These are phyloP conservation scores for Larimichthys polyactis DNA, from an alignment of 2,113 vertebrate genomes.

Conservation along the genomic window DNA sequence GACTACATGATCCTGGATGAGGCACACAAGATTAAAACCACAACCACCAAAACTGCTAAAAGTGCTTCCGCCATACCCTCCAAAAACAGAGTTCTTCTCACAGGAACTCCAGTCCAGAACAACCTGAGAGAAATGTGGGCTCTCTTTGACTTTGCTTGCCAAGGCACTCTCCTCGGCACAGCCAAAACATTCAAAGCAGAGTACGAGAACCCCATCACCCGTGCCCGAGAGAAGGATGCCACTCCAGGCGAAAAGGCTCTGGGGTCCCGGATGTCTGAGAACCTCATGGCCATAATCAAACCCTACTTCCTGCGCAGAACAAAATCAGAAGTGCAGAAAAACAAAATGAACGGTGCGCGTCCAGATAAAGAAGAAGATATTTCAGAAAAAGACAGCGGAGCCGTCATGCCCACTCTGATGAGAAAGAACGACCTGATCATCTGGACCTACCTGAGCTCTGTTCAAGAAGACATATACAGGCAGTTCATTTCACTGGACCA, in stretches of 20 bases:
- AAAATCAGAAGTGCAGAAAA: slow-evolving; percentile 90
- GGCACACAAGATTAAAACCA: slow-evolving; percentile 95
- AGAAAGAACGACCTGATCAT: slow-evolving; percentile 97
- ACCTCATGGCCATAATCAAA: slow-evolving; percentile 91
- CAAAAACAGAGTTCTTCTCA: slow-evolving; percentile 90
- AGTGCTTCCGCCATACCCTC: slow-evolving; percentile 86
- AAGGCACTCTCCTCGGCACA: slow-evolving; percentile 93
- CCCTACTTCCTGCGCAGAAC: slow-evolving; percentile 94
- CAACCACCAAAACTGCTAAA: slow-evolving; percentile 91
- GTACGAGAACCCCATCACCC: slow-evolving; percentile 95
- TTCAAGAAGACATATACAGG: slow-evolving; percentile 95
- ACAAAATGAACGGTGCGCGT: slow-evolving; percentile 13
- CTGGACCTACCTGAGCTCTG: slow-evolving; percentile 90
- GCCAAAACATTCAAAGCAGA: slow-evolving; percentile 92
- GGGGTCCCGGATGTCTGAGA: slow-evolving; percentile 93
- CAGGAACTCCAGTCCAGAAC: slow-evolving; percentile 96
- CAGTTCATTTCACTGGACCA: slow-evolving; percentile 94
- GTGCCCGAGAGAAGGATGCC: slow-evolving; percentile 93
- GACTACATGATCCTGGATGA: slow-evolving; percentile 96
- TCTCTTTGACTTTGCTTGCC: slow-evolving; percentile 94
- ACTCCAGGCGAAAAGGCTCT: slow-evolving; percentile 92
- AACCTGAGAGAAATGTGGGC: slow-evolving; percentile 96
- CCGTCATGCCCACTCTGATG: slow-evolving; percentile 88
- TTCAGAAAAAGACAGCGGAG: slow-evolving; percentile 52
- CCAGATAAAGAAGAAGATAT: not conserved